These are phyloP conservation scores for Chrysochloris asiatica DNA, from an alignment of 2,113 vertebrate genomes.

Conservation along the genomic window DNA sequence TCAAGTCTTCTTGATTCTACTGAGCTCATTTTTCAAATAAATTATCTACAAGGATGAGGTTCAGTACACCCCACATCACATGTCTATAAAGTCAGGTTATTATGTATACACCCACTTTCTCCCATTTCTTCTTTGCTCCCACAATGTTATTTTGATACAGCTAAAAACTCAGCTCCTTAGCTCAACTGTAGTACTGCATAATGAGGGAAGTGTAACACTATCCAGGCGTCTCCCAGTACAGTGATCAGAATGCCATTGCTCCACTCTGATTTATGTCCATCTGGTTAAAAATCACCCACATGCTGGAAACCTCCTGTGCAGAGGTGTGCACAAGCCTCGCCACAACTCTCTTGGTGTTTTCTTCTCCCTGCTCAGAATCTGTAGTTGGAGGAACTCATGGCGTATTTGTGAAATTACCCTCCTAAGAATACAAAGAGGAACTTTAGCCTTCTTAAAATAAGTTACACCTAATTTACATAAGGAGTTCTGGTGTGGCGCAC, in stretches of 20 bases:
- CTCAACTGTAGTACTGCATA: constrained; percentile 79
- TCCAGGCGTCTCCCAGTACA: constrained; percentile 75
- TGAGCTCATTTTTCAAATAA: constrained; percentile 74
- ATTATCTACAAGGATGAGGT: constrained; percentile 75
- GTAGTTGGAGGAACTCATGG: constrained; percentile 51
- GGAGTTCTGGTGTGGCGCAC: too few relatives aligned
- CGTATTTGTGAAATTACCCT: constrained; percentile 72
- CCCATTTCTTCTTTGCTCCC: constrained; percentile 75
- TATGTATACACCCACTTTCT: constrained; percentile 70
- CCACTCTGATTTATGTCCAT: constrained; percentile 80
- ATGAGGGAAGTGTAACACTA: constrained; percentile 84
- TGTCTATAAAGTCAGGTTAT: constrained; percentile 75
- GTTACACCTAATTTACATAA: constrained; percentile 75
- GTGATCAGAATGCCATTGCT: constrained; percentile 78
- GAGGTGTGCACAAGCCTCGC: constrained; percentile 69
- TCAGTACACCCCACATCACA: constrained; percentile 74
- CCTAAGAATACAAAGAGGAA: constrained; percentile 67
- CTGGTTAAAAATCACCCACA: constrained; percentile 84
- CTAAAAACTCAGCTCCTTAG: constrained; percentile 81
- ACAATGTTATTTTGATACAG: constrained; percentile 84
- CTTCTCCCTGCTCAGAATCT: constrained; percentile 58
- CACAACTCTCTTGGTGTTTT: constrained; percentile 64
- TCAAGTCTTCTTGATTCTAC: constrained; percentile 65
- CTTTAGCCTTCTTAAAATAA: constrained; percentile 75
- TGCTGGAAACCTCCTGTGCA: constrained; percentile 72